phyloP scores from a whole-genome alignment of 2,797 vertebrate species.

The Momotus momota region DNA sequence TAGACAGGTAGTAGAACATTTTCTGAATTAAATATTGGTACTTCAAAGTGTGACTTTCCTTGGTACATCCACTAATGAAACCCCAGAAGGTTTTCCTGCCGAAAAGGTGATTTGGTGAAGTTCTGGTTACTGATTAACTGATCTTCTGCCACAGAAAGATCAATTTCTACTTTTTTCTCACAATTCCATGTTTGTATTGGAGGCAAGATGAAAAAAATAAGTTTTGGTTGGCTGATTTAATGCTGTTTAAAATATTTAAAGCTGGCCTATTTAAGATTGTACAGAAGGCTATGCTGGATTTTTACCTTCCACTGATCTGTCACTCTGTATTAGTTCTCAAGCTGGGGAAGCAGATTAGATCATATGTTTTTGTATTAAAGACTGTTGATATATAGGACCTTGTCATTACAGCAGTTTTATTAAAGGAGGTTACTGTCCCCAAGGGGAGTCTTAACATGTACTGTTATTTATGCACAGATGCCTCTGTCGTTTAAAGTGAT shows the following conservation, averaged over 20 bases:
- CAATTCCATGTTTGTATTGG: slow-evolving; percentile 13
- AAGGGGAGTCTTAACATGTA: slow-evolving; percentile 17
- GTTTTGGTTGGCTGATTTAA: slow-evolving; percentile 64
- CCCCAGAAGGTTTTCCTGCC: neutral
- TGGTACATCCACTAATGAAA: neutral
- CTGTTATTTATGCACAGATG: slow-evolving; percentile 36
- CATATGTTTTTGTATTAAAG: slow-evolving; percentile 63
- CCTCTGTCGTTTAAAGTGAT: slow-evolving; percentile 36
- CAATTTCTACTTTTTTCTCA: neutral
- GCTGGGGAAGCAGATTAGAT: slow-evolving; percentile 46
- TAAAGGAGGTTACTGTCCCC: slow-evolving; percentile 69
- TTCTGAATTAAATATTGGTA: neutral
- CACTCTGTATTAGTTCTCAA: slow-evolving; percentile 31
- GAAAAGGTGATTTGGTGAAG: neutral
- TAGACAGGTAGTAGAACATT: neutral
- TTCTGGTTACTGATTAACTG: slow-evolving; percentile 25
- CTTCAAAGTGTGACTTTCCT: neutral
- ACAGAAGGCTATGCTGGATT: neutral
- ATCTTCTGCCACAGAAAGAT: slow-evolving; percentile 18
- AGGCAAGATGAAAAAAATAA: neutral
- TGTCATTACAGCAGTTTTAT: slow-evolving; percentile 48
- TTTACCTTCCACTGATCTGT: slow-evolving; percentile 50
- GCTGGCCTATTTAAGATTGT: slow-evolving; percentile 50
- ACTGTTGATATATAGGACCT: slow-evolving; percentile 48
- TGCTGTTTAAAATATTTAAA: slow-evolving; percentile 67